Conservation (phyloP, 2,888 invertebrate genomes). For the Drosophila quasianomalipes region DNA sequence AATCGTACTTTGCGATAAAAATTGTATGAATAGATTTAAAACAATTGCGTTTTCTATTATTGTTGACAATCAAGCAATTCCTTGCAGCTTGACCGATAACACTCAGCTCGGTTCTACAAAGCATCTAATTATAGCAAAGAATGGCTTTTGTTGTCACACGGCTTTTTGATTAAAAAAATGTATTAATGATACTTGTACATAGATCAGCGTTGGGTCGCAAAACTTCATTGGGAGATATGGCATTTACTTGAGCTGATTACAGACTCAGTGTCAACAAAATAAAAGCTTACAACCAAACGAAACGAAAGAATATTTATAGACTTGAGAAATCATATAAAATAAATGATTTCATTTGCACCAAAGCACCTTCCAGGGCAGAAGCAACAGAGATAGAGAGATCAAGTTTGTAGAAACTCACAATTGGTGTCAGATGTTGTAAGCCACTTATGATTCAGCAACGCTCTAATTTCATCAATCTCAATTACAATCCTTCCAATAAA, state of each 20-base stretch:
- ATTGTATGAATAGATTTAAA: conserved; percentile 1
- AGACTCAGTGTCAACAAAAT: conserved; percentile 24
- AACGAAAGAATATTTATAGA: background rate
- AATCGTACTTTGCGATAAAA: background rate
- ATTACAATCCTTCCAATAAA: background rate
- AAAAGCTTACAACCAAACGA: conserved; percentile 3
- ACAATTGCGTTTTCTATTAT: conserved; percentile 18
- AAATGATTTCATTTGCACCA: background rate
- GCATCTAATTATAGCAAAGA: conserved; percentile 31
- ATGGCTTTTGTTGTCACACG: conserved; percentile 31
- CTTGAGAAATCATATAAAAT: conserved; percentile 1
- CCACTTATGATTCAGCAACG: background rate
- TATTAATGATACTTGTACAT: conserved; percentile 20
- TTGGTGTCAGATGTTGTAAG: background rate
- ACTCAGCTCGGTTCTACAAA: conserved; percentile 13
- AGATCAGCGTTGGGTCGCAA: conserved; percentile 8
- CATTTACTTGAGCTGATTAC: conserved; percentile 42
- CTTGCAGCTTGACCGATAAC: conserved; percentile 46
- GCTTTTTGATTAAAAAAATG: conserved; percentile 31
- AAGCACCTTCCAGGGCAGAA: background rate
- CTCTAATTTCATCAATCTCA: background rate
- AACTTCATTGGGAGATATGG: conserved; percentile 23
- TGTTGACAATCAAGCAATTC: conserved; percentile 33
- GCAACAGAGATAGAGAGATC: background rate
- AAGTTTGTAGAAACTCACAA: background rate